Evolutionary conservation across 2,888 invertebrate genomes (phyloP).

Genomic region (Diabrotica balteata): DNA sequence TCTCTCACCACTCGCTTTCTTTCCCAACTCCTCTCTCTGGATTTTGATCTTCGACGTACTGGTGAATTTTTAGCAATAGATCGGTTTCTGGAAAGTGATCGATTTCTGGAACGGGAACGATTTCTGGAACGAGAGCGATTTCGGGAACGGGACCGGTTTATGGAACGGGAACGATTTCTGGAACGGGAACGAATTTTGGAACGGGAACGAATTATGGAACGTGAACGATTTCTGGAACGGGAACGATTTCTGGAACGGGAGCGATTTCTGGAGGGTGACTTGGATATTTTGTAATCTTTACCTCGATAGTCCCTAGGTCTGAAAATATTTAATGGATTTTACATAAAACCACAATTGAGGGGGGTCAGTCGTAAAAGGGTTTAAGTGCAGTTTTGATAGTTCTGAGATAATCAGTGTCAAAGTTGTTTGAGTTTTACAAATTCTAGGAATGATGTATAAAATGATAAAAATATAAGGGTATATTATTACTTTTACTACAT

Average conservation of each 20-base stretch:
- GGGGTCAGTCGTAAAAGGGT: too few species aligned
- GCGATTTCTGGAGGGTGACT: constrained; percentile 11
- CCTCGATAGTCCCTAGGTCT: constrained; percentile 5
- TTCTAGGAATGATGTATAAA: too few species aligned
- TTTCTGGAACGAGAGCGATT: not conserved
- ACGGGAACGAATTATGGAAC: constrained; percentile 5
- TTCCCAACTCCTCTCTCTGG: constrained; percentile 41
- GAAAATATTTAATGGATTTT: too few species aligned
- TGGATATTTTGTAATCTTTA: constrained; percentile 9
- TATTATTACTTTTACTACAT: too few species aligned
- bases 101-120: constrained; percentile 9
- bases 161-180: constrained; percentile 6
- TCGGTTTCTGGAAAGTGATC: constrained; percentile 12
- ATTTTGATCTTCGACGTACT: constrained; percentile 22
- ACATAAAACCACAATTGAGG: too few species aligned
- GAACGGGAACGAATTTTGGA: constrained; percentile 2
- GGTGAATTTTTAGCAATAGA: not conserved
- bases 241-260: constrained; percentile 10
- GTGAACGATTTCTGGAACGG: not conserved
- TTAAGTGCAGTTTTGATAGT: too few species aligned
- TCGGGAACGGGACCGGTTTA: constrained; percentile 4
- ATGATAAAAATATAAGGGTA: too few species aligned
- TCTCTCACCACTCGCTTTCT: constrained; percentile 34
- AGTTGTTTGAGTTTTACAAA: too few species aligned
- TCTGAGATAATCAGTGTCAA: too few species aligned